Conservation (phyloP, 2,888 invertebrate species). For the Idaea aversata region DNA sequence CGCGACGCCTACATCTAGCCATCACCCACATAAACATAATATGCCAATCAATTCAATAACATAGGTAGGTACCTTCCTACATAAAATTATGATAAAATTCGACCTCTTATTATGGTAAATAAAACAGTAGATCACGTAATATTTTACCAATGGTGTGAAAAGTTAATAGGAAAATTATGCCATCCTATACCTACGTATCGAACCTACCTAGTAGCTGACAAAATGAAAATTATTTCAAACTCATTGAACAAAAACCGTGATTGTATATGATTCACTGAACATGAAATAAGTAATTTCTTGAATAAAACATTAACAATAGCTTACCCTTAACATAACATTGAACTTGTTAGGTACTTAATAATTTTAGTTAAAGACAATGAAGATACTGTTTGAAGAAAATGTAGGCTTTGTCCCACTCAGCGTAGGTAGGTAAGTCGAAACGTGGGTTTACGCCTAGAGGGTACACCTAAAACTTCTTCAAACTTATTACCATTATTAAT, state of each 20-base stretch:
- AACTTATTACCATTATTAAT: too few relatives aligned
- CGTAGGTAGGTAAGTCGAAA: too few relatives aligned
- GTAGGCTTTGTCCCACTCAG: too few relatives aligned
- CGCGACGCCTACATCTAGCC: constrained; percentile 48
- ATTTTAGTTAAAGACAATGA: too few relatives aligned
- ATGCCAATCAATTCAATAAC: constrained; percentile 64
- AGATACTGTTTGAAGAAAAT: too few relatives aligned
- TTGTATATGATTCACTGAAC: too few relatives aligned
- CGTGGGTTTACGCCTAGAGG: too few relatives aligned
- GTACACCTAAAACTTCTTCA: too few relatives aligned
- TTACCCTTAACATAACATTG: too few relatives aligned
- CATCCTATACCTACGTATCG: background rate
- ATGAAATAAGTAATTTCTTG: background rate
- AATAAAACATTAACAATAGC: background rate
- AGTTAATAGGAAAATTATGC: background rate
- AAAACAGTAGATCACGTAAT: background rate
- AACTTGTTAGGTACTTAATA: too few relatives aligned
- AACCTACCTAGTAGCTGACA: background rate
- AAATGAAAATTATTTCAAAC: background rate
- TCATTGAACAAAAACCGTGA: background rate
- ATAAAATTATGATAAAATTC: background rate
- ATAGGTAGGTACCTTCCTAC: constrained; percentile 24
- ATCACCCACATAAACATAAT: constrained; percentile 50
- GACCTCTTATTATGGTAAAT: background rate
- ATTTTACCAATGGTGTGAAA: background rate